Base-by-base conservation (phyloP, 2,797 vertebrate species). In the Molossus molossus region DNA sequence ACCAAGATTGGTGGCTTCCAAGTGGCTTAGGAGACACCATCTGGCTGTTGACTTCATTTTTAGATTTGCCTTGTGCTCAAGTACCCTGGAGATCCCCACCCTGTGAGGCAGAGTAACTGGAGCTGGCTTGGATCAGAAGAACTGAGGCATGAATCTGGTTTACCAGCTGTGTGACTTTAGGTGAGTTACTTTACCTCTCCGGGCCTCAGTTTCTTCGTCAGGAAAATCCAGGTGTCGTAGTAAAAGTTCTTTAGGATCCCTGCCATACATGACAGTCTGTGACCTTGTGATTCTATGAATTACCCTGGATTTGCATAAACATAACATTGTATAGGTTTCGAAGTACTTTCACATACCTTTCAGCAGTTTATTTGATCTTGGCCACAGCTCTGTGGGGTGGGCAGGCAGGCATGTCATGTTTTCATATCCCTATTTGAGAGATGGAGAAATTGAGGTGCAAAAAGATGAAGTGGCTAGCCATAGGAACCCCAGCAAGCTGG, bases 241-340 rank as follows among this genome's bases (percentile, higher is more conserved):
- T 62, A 17, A 81, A 53, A 77, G 50, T 9, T 55, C 76, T 58
- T 77, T n/a, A 85, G 93, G 80, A 79, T 55, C 72, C 21, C 37
- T 55, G 57, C 79, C 50, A 25, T 50, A 29, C 3, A 0, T 33
- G 57, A 18, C 33, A 12, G 37, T 65, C 48, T 2, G 7, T 21
- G 64, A 62, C 37, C 72, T 40, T 77, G 58, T 72, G 84, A 87
- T n/a, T 96, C 96, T 89, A 48, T 55, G 93, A 94, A 81, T 79
- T 69, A 45, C 75, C 77, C 87, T 75, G 90, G 73, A 85, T 97
- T 95, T 94, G 94, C 95, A 91, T 92, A 91, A 85, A 29, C 21
- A 8, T 21, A 60, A 20, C 64, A 86, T 85, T 45, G 21, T 57
- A 69, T 2, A 48, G 91, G 82, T 80, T 94, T 93, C 33, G 60